Percentiles rank a stretch among this genome's conserved stretches.
These are phyloP conservation scores for Dipodomys stephensi DNA, from an alignment of 2,113 vertebrate genomes.

Conservation along the genomic window DNA sequence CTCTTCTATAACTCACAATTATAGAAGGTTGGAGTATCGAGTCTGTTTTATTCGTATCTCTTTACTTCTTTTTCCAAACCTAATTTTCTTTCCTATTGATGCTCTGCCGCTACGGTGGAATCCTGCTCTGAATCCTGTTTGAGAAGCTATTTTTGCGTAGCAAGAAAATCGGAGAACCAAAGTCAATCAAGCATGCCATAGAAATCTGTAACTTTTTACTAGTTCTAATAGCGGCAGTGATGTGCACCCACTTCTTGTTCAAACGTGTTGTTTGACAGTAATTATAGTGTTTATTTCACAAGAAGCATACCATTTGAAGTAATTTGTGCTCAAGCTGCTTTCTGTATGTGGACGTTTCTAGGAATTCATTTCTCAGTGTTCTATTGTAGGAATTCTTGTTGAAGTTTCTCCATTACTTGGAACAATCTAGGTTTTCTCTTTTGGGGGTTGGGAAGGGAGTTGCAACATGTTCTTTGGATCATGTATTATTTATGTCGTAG, in stretches of 20 bases:
- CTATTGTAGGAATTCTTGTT: neutral
- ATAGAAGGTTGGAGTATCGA: constrained; percentile 27
- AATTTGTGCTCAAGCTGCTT: constrained; percentile 49
- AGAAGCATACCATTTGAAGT: constrained; percentile 39
- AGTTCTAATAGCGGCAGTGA: constrained; percentile 43
- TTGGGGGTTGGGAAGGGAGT: neutral
- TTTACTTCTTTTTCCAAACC: constrained; percentile 53
- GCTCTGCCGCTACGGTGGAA: neutral
- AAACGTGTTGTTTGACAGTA: constrained; percentile 71
- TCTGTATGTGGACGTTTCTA: constrained; percentile 54
- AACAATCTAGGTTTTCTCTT: neutral
- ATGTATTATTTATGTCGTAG: constrained; percentile 1
- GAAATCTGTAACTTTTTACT: constrained; percentile 57
- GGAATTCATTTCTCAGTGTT: constrained; percentile 42
- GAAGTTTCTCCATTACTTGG: constrained; percentile 10
- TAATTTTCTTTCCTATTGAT: constrained; percentile 34
- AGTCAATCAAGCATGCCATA: constrained; percentile 50
- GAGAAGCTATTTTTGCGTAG: constrained; percentile 43
- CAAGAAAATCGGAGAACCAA: constrained; percentile 44
- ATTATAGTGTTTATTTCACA: constrained; percentile 58
- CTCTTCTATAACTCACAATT: constrained; percentile 51
- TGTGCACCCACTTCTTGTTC: constrained; percentile 54
- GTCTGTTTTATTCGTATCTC: constrained; percentile 40
- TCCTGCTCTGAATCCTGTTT: constrained; percentile 4
- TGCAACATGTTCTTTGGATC: neutral